Evolutionary conservation across 2,888 invertebrate genomes (phyloP), one percentile per base, ranked within the genome.

Genomic region (Luffia ferchaultella): DNA sequence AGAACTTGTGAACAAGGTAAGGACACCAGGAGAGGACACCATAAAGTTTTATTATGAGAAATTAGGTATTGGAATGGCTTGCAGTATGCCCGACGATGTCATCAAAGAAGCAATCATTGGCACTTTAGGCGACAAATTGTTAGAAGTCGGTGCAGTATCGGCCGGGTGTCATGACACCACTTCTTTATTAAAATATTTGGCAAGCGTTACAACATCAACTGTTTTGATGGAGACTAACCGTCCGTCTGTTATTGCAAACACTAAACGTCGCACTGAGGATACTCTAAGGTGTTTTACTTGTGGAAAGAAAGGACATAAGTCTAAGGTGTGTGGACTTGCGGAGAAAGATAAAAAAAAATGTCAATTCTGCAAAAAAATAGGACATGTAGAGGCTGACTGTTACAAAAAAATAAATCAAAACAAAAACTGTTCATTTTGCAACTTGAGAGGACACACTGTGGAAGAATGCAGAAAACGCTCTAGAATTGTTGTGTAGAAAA

Each of bases 31-130:
- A 49, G 55, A 57, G 46, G 54, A 55, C 18, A 52, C 53, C 1
- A 51, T 56, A 18, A 30, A 46, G n/a, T 55, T 55, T 40, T 55
- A 49, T 47, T 54, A 54, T 50, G 48, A 50, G 9, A 56, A 56
- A 50, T 17, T 54, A 16, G 56, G 54, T 0, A 48, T 54, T 17
- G 56, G 53, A 0, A 56, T 56, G 51, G 54, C 53, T 7, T 56
- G 54, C 45, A 15, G 50, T 1, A 3, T 54, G 30, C 45, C 46
- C 16, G 54, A 54, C 20, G 50, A 54, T n/a, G 44, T 56, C 0
- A 56, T 54, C 3, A 17, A 49, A 12, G 45, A 53, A 43, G 53
- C 56, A n/a, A 50, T 56, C 1, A 53, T 52, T 17, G 54, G 52
- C 9, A 55, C 53, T 5, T 45, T 55, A 1, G 55, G 53, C 16